These are phyloP conservation scores for Sinotaia quadrata DNA, from an alignment of 2,888 invertebrate species.

Conservation along the genomic window DNA sequence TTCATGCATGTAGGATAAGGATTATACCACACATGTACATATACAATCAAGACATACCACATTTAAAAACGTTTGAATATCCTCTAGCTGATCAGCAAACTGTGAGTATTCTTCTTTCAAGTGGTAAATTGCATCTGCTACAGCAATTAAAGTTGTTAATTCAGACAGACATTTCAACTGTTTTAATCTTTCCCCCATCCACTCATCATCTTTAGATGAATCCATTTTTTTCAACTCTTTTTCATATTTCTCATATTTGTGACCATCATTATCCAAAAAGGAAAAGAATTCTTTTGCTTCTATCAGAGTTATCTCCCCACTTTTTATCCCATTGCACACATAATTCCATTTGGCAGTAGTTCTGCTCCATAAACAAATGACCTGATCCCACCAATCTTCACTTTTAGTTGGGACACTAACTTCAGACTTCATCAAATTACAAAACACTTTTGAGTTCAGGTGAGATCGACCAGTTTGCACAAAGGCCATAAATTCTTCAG, in stretches of 20 bases:
- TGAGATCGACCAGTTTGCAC: not conserved
- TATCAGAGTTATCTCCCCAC: constrained; percentile 1
- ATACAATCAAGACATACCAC: constrained; percentile 16
- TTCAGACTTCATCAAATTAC: not conserved
- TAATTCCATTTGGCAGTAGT: not conserved
- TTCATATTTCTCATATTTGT: constrained; percentile 1
- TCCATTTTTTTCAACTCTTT: constrained; percentile 26
- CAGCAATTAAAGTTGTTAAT: constrained; percentile 33
- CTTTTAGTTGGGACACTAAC: not conserved
- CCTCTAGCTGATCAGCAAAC: constrained; percentile 39
- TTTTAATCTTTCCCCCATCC: constrained; percentile 28
- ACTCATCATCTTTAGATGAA: not conserved
- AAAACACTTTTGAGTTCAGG: not conserved
- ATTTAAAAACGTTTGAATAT: constrained; percentile 17
- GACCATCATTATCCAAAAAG: not conserved
- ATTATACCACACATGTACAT: not conserved
- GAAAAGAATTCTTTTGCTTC: constrained; percentile 3
- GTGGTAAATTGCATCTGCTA: constrained; percentile 39
- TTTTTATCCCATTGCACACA: not conserved
- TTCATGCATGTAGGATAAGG: not conserved
- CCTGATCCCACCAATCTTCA: constrained; percentile 1
- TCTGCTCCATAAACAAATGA: not conserved
- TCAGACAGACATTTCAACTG: constrained; percentile 40
- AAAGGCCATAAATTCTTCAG: not conserved
- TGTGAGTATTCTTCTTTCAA: constrained; percentile 35